These are phyloP conservation scores for Diabrotica virgifera DNA, from an alignment of 1,140 invertebrate genomes.

Conservation along the genomic window DNA sequence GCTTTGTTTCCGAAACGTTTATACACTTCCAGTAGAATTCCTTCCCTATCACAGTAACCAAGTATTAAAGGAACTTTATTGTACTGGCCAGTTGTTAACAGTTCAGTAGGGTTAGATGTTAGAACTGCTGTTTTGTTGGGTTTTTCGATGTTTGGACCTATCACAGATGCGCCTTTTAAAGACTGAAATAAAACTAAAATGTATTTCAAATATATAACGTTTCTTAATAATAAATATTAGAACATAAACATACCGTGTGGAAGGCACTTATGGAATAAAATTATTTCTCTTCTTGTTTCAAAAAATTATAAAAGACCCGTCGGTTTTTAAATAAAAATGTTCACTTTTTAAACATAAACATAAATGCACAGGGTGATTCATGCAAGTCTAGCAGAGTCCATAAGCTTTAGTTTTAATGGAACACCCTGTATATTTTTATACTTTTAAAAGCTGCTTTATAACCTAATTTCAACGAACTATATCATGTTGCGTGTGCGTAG, in stretches of 20 bases:
- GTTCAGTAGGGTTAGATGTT: neutral
- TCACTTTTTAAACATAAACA: too few relatives aligned
- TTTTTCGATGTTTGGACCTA: neutral
- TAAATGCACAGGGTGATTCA: too few relatives aligned
- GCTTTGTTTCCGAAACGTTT: neutral
- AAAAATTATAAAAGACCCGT: too few relatives aligned
- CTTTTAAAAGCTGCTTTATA: too few relatives aligned
- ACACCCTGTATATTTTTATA: too few relatives aligned
- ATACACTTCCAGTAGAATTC: neutral
- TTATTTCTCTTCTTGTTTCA: neutral
- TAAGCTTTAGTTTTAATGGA: too few relatives aligned
- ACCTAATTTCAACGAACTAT: too few relatives aligned
- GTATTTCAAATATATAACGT: neutral
- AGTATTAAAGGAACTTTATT: neutral
- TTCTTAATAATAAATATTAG: neutral
- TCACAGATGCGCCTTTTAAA: neutral
- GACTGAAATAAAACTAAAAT: neutral
- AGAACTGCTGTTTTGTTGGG: neutral
- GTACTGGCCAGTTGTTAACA: neutral
- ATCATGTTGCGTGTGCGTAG: too few relatives aligned
- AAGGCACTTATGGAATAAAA: too few relatives aligned
- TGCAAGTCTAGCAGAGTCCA: too few relatives aligned
- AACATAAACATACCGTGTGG: neutral
- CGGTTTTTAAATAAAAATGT: too few relatives aligned
- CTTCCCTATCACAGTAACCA: constrained; percentile 1